Conservation (phyloP, 2,888 invertebrate genomes). For the Thysanoteuthis rhombus region DNA sequence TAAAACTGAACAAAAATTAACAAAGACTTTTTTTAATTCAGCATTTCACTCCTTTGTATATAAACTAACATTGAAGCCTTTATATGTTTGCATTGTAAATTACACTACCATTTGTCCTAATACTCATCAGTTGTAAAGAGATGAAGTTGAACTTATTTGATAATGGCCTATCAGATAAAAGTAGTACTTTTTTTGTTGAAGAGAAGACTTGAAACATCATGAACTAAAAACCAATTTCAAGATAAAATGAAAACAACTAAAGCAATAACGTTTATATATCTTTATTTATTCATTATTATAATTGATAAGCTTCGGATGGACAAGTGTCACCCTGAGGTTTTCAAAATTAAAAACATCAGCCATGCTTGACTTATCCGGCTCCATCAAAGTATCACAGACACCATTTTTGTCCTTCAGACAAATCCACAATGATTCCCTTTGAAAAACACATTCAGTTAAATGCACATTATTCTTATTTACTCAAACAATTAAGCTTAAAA, state of each 20-base stretch:
- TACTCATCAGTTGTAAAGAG: too few species aligned
- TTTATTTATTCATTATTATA: background rate
- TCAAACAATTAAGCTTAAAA: too few species aligned
- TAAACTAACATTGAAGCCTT: too few species aligned
- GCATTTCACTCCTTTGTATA: too few species aligned
- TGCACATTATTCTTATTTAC: too few species aligned
- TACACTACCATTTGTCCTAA: too few species aligned
- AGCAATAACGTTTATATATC: background rate
- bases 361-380: background rate
- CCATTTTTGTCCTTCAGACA: background rate
- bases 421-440: background rate
- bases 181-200: too few species aligned
- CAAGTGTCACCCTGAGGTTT: background rate
- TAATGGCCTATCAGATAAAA: fast-evolving
- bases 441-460: background rate
- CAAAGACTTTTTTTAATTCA: too few species aligned
- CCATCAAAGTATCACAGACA: background rate
- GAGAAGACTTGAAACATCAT: too few species aligned
- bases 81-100: too few species aligned
- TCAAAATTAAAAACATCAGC: background rate
- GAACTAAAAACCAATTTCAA: background rate
- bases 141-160: too few species aligned
- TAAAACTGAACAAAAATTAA: too few species aligned
- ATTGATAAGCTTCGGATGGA: background rate
- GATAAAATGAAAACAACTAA: background rate